phyloP scores from a whole-genome alignment of 2,113 vertebrate species.

The Nothoprocta pentlandii region DNA sequence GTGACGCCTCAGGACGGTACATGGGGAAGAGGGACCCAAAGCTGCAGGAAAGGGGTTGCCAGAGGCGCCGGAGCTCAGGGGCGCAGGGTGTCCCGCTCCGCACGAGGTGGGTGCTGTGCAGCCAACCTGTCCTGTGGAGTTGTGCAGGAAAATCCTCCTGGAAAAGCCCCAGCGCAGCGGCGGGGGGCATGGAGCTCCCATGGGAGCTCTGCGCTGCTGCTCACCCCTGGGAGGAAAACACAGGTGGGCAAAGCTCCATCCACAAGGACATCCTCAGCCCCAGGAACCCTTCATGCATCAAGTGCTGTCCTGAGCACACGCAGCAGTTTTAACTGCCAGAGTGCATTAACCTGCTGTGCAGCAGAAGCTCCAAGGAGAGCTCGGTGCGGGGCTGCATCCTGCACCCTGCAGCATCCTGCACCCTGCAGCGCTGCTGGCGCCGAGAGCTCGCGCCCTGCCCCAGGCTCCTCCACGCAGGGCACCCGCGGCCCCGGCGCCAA shows the following conservation, averaged over 20 bases:
- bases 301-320: neutral
- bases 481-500: too few species aligned
- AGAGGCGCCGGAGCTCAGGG: neutral
- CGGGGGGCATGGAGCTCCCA: rapidly evolving
- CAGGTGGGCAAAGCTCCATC: neutral
- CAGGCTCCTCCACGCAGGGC: too few species aligned
- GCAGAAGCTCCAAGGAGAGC: neutral
- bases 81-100: neutral
- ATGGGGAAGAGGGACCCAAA: too few species aligned
- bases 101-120: neutral
- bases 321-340: conserved; percentile 35
- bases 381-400: too few species aligned
- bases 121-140: too few species aligned
- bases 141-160: neutral
- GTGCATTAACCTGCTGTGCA: neutral
- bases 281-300: neutral
- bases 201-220: neutral
- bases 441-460: too few species aligned
- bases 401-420: too few species aligned
- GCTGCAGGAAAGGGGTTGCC: neutral
- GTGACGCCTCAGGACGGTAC: neutral
- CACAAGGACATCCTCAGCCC: neutral
- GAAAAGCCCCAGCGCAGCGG: neutral
- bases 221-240: neutral
- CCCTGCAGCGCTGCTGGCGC: too few species aligned